Base-by-base conservation (phyloP, 2,113 vertebrate species). In the Notarius lentiginosus region DNA sequence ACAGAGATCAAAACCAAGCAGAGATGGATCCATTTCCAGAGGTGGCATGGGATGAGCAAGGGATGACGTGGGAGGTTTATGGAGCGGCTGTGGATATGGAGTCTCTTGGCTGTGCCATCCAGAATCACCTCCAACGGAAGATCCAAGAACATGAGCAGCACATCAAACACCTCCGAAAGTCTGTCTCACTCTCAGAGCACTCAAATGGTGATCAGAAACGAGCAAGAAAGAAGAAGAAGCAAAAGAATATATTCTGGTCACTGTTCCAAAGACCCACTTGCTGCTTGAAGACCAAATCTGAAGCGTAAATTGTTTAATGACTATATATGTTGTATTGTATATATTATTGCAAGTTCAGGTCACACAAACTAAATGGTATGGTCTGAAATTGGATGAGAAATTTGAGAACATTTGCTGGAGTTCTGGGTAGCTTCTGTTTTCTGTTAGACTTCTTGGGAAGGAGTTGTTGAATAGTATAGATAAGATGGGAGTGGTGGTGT, bases 61-160 rank as follows among this genome's bases (percentile, higher is more conserved):
- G 96, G 81, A 97, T 97, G 96, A 97, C 97, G 0, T 97, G 97
- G 97, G 96, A 97, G 80, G 96, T 97, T 79, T 97, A 97, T 0
- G 97, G 97, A 20, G 97, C 96, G 2, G 95, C 96, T 20, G 90
- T 97, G 0, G 96, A 97, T 88, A 95, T 95, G 0, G 96, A 97
- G 88, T 96, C 95, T 17, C 90, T 97, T 90, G 97, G 97, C n/a
- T 92, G 96, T 5, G 97, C 96, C 8, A 97, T 97, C 91, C 96
- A 97, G 95, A 97, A 96, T 91, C 97, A 97, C 86, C 92, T 97
- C 47, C 96, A 97, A 90, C 94, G 94, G 79, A 96, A 97, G 86
- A 97, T 97, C 89, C 91, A 92, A 84, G 95, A 97, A 84, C 96
- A 97, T 0, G 95, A 97, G 92, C 95, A 94, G 87, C 91, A 94